These are phyloP conservation scores for Danaus chrysippus DNA, from an alignment of 2,888 invertebrate species.

Conservation along the genomic window DNA sequence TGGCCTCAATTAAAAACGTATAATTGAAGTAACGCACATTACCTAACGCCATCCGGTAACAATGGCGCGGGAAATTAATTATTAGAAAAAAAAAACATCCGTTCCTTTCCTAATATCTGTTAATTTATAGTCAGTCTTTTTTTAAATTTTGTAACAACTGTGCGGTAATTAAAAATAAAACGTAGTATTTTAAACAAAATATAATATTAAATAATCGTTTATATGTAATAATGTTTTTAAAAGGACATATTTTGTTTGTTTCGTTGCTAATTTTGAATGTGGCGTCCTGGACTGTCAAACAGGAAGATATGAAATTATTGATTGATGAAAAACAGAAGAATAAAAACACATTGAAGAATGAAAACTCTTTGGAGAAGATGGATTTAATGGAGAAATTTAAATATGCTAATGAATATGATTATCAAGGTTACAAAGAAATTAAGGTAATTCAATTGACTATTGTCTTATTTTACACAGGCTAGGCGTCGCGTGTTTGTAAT, in stretches of 20 bases:
- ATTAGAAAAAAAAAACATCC: slow-evolving; percentile 53
- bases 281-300: slow-evolving; percentile 59
- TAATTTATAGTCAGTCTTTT: slow-evolving; percentile 24
- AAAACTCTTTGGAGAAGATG: slow-evolving; percentile 19
- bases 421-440: slow-evolving; percentile 56
- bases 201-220: background rate
- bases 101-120: slow-evolving; percentile 42
- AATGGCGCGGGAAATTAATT: slow-evolving; percentile 53
- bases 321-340: slow-evolving; percentile 46
- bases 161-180: background rate
- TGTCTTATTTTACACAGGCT: too few relatives aligned
- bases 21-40: too few relatives aligned
- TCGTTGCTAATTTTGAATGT: slow-evolving; percentile 42
- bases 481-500: too few relatives aligned
- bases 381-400: slow-evolving; percentile 23
- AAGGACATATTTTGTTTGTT: slow-evolving; percentile 21
- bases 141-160: background rate
- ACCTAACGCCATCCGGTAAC: too few relatives aligned
- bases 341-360: slow-evolving; percentile 27
- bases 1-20: too few relatives aligned
- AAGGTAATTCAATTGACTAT: slow-evolving; percentile 42
- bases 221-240: slow-evolving; percentile 1
- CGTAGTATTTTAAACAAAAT: background rate
- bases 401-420: slow-evolving; percentile 50
- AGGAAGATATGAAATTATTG: slow-evolving; percentile 54